Conservation (phyloP, 2,888 invertebrate species). For the Hofmannophila pseudospretella region DNA sequence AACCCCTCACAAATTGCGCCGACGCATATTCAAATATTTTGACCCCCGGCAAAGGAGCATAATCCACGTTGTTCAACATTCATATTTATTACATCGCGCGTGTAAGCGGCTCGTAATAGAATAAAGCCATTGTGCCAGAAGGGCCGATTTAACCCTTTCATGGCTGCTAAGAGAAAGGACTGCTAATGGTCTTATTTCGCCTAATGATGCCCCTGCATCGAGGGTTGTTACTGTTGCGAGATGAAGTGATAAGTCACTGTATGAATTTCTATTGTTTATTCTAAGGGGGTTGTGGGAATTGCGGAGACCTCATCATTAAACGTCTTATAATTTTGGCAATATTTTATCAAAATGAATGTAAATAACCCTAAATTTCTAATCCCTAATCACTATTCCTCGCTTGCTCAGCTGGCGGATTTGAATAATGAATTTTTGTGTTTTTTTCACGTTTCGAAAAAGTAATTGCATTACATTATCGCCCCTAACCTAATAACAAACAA, state of each 20-base stretch:
- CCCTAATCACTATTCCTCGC: slow-evolving; percentile 57
- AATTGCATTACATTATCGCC: slow-evolving; percentile 77
- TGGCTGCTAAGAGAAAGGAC: slow-evolving; percentile 70
- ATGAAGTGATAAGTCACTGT: slow-evolving; percentile 71
- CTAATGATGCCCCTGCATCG: slow-evolving; percentile 64
- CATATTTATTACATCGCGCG: slow-evolving; percentile 76
- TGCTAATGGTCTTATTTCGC: slow-evolving; percentile 76
- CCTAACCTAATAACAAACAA: slow-evolving; percentile 75
- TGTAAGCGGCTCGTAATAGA: slow-evolving; percentile 72
- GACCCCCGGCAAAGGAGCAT: slow-evolving; percentile 71
- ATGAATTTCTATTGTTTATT: slow-evolving; percentile 55
- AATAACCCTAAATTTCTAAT: slow-evolving; percentile 20
- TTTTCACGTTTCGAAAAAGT: slow-evolving; percentile 55
- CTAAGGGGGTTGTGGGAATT: slow-evolving; percentile 21
- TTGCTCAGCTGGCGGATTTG: slow-evolving; percentile 73
- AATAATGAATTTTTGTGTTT: slow-evolving; percentile 66
- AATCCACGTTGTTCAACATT: slow-evolving; percentile 73
- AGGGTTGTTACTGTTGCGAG: slow-evolving; percentile 64
- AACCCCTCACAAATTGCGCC: slow-evolving; percentile 70
- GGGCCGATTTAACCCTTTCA: slow-evolving; percentile 75
- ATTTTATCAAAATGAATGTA: slow-evolving; percentile 5
- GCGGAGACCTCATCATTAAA: background rate
- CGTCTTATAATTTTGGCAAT: background rate
- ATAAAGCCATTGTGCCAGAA: slow-evolving; percentile 68
- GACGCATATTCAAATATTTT: slow-evolving; percentile 75